Base-by-base conservation (phyloP, 2,797 vertebrate species). In the Hypotaenidia philippensis region DNA sequence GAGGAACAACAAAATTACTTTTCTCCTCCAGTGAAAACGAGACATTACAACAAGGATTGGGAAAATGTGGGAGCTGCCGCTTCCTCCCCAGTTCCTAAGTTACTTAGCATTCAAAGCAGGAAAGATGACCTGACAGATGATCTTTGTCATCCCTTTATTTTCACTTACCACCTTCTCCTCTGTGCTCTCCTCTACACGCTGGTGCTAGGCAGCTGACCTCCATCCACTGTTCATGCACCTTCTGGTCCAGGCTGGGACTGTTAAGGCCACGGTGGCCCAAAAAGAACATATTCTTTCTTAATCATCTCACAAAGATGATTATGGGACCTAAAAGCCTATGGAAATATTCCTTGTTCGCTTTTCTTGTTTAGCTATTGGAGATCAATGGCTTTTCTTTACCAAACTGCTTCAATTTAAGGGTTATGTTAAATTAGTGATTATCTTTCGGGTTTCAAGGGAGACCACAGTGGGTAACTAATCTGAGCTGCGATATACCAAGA, bases 381-480 rank as follows among this genome's bases (percentile, higher is more conserved):
- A 95, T 47, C 56, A 79, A 69, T 66, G 32, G 1, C 8, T 61
- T 72, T 91, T 87, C 82, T 0, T 2, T 0, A 60, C 27, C 34
- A 21, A 68, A 34, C 18, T 57, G 38, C 40, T 87, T 36, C 80
- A 84, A 41, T 84, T 83, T 69, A 86, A 89, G 66, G 66, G 44
- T 85, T 60, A 91, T 75, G 56, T 79, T 75, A 90, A 95, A 31
- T 52, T 66, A 88, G 65, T 63, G 80, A 91, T 88, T 91, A 93
- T 90, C 83, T 88, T 95, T 83, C 50, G 76, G 47, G 50, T 94
- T 95, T 90, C 80, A 81, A 44, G 47, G 74, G 47, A 95, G 25
- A 78, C 38, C 65, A 70, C 0, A 3, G 64, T 31, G 49, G 81
- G 84, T 45, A 93, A 65, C 65, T 88, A 91, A 86, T 86, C 72